Percentiles rank a stretch among this genome's conserved stretches.
Conservation (phyloP, 2,113 vertebrate genomes). For the Gymnogyps californianus region DNA sequence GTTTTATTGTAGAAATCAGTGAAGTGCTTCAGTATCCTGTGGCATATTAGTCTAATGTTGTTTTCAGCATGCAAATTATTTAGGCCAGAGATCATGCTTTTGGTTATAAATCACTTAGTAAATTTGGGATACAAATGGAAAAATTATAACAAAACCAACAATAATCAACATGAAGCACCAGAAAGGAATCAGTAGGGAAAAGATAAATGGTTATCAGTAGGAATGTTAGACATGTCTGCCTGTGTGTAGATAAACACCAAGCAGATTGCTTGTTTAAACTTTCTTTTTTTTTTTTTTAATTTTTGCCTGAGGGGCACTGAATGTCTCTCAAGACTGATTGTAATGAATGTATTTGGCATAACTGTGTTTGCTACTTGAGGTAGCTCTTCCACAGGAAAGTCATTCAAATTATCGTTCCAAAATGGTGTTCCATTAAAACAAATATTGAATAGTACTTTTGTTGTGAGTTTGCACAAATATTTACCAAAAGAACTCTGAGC, state of each 20-base stretch:
- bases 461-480: neutral
- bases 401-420: constrained; percentile 30
- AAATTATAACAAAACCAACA: neutral
- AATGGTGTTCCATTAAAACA: constrained; percentile 34
- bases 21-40: neutral
- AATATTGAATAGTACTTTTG: constrained; percentile 34
- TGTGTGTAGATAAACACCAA: neutral
- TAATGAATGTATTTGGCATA: constrained; percentile 21
- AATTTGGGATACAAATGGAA: neutral
- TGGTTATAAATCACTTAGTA: neutral
- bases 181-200: neutral
- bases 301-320: neutral
- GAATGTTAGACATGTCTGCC: neutral
- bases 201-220: neutral
- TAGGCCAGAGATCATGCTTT: neutral
- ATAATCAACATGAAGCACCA: neutral
- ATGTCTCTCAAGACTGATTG: constrained; percentile 26
- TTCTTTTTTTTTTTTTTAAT: neutral
- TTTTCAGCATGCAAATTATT: neutral
- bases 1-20: neutral
- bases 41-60: neutral
- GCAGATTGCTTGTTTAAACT: neutral
- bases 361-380: neutral
- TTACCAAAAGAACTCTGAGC: constrained; percentile 10
- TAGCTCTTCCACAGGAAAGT: constrained; percentile 20